Base-by-base conservation (phyloP, 2,888 invertebrate genomes). In the Dyspetes luteomarginatus region DNA sequence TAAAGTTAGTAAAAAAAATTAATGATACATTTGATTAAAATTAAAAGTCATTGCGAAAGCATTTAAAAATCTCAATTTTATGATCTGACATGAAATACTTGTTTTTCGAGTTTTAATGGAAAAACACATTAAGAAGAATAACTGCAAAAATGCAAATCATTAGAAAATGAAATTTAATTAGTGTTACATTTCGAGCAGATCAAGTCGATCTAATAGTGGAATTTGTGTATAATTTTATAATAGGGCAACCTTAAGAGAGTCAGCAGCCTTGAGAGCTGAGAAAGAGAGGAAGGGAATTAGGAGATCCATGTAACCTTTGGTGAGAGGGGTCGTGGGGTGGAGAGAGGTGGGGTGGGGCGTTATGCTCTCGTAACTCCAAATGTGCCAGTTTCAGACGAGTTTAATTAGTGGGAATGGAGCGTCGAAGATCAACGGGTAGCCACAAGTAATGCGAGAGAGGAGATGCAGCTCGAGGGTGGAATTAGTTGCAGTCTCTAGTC, bases 351-450 rank as follows among this genome's bases (percentile, higher is more conserved):
- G n/a, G n/a, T n/a, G 65, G 48, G 64, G 64, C 28, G 56, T 36
- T 48, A 26, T 56, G 68, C 64, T 50, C 64, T 56, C 52, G 64
- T 71, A 69, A 62, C 64, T 58, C 15, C 3, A 58, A 48, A 65
- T 71, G 64, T 43, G 64, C 58, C 74, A n/a, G 26, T 65, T 65
- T 52, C 52, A 71, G 69, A 71, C 52, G 50, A 65, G 71, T 75
- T 75, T 71, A 79, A 75, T 79, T 65, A 79, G 71, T 65, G 58
- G 79, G 24, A 79, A 79, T 28, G 52, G 28, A 60, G 75, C 65
- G 30, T 71, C 64, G 58, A 79, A 79, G 74, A 79, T 79, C 69
- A 74, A 58, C 69, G 56, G 19, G 12, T 56, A 24, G 69, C 74
- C 74, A 24, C 74, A 52, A 75, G 74, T 71, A 71, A 74, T 56